Base-by-base conservation (phyloP, 1,140 invertebrate species). In the Acromyrmex heyeri region DNA sequence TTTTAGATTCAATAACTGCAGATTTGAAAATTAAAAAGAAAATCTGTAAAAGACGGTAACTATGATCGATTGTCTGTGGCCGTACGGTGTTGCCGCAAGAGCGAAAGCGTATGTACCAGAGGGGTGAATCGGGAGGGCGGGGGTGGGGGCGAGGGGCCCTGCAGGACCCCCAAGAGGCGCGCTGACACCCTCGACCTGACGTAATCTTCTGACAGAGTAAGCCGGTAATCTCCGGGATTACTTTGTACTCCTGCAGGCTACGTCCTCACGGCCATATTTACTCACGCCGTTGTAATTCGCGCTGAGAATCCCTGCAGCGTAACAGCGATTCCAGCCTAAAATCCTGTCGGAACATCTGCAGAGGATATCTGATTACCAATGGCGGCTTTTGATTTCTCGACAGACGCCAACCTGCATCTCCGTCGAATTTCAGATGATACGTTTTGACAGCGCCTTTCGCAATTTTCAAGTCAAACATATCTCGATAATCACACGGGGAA, bases 141-240 rank as follows among this genome's bases (percentile, higher is more conserved):
- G 70, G 64, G 30, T 34, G 59, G 59, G 64, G 81, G 44, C 14
- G 61, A 57, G 50, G 50, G 69, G 77, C 86, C 50, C 86, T 89
- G 34, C 34, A 38, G 53, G 78, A 88, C 77, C 89, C 94, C 90
- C 93, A 83, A 73, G 93, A 91, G 92, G 90, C 91, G 90, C 89
- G 90, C 93, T 93, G 93, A 95, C 94, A 95, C 95, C 94, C 94
- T 95, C 94, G 92, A 95, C 94, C 95, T 94, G 94, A 94, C 94
- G 90, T 95, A 95, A 95, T 95, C 94, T 95, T 93, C 93, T 94
- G 94, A 95, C 94, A 93, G 92, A 91, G 91, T 95, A 94, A 95
- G 94, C 95, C 93, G 94, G 91, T 95, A 95, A 95, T 95, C 94
- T 94, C 91, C 73, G 90, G 94, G 95, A 95, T 95, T 95, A 95